Evolutionary conservation across 2,113 vertebrate species (phyloP), one percentile per base, ranked within the genome.

Genomic region (Falco punctatus): DNA sequence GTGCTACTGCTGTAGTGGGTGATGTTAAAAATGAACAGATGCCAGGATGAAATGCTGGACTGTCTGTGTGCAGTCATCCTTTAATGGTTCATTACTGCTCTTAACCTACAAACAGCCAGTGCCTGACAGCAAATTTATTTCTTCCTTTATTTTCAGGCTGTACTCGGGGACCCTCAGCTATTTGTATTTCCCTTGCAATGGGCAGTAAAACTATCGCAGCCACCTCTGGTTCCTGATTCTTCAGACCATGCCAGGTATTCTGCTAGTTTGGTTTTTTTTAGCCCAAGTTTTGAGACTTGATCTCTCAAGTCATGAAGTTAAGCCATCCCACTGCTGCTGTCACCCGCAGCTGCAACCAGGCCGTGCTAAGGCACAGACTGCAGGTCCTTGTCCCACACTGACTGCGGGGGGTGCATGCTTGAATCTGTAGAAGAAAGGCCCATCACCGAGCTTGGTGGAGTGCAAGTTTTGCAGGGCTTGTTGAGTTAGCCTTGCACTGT

Each of bases 381-480:
- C 61, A 88, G 48, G 38, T 57, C 23, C 38, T 30, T 74, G 51
- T n/a, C 66, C 72, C 51, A 17, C 28, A 2, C 11, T 33, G 64
- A 19, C 4, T 33, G n/a, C 0, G 3, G 33, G 38, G 26, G 16
- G 10, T 44, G 26, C 1, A 1, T 18, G 15, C 64, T 40, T 55
- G 33, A 49, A 38, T 23, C 21, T 17, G 22, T 48, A 30, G 18
- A 66, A 75, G 75, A 49, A 27, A 62, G 24, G 13, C 10, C 9
- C 38, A 15, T 38, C 24, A 6, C 4, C 5, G 17, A 65, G 15
- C 27, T 70, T 5, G 4, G 23, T 8, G 35, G 32, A 35, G 13
- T 14, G 22, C 11, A 4, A 9, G 20, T 7, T 72, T 75, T 79
- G 52, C n/a, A n/a, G 28, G 10, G 40, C 23, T 67, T 33, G 15